phyloP scores from a whole-genome alignment of 2,888 invertebrate species.

The Bhutanitis thaidina region DNA sequence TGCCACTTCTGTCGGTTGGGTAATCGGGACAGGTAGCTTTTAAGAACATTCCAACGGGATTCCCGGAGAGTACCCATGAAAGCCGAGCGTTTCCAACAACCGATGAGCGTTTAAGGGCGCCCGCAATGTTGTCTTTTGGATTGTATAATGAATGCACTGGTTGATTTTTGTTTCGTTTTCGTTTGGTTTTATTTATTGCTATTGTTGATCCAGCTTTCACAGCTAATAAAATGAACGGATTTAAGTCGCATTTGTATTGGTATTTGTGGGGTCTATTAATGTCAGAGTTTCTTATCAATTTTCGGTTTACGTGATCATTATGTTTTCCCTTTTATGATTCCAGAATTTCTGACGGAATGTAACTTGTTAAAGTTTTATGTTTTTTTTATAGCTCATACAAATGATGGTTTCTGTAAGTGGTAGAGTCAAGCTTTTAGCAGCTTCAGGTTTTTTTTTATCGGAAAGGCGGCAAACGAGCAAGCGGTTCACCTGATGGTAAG shows the following conservation, averaged over 20 bases:
- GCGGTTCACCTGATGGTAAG: too few species aligned
- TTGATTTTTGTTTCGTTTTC: constrained; percentile 12
- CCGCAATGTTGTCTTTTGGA: constrained; percentile 28
- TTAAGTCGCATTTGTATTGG: constrained; percentile 13
- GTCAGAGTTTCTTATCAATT: neutral
- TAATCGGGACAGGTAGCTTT: constrained; percentile 41
- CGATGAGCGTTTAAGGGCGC: constrained; percentile 43
- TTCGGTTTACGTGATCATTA: neutral
- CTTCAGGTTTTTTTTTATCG: too few species aligned
- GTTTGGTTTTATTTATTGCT: constrained; percentile 17
- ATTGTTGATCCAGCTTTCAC: constrained; percentile 19
- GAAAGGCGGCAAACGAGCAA: too few species aligned
- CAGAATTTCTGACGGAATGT: too few species aligned
- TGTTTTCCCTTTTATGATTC: neutral
- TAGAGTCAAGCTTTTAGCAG: too few species aligned
- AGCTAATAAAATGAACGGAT: constrained; percentile 17
- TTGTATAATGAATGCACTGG: constrained; percentile 25
- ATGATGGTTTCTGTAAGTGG: too few species aligned
- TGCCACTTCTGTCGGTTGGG: constrained; percentile 35
- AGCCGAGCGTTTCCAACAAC: constrained; percentile 42
- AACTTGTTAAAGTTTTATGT: too few species aligned
- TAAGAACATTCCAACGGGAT: constrained; percentile 38
- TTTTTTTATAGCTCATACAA: too few species aligned
- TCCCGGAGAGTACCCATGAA: constrained; percentile 43
- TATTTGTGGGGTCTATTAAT: constrained; percentile 8